A percentile compares a stretch with the other conserved stretches of the same genome.
Conservation (phyloP, 2,113 vertebrate species). For the Sus scrofa region DNA sequence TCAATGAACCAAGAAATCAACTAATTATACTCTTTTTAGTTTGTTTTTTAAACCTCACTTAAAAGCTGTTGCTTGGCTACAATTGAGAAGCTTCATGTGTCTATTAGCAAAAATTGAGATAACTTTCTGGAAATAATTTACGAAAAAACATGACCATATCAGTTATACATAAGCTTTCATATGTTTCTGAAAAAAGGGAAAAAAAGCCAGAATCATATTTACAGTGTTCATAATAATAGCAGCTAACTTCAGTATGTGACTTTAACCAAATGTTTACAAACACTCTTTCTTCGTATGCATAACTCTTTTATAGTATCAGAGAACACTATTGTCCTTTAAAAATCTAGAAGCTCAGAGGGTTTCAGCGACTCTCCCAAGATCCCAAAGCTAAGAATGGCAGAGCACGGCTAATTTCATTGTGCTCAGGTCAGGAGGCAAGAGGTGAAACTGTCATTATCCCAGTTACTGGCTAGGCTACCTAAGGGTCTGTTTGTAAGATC, state of each 20-base stretch:
- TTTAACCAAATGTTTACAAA: neutral
- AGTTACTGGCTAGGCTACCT: neutral
- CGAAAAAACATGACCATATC: neutral
- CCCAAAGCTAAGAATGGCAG: neutral
- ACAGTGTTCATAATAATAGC: too few relatives aligned
- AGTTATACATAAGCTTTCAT: neutral
- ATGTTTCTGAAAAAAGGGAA: neutral
- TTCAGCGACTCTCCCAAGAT: neutral
- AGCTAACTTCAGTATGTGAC: neutral
- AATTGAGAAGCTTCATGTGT: neutral
- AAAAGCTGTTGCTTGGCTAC: neutral
- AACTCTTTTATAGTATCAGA: neutral
- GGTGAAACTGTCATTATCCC: neutral
- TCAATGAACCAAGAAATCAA: constrained; percentile 3
- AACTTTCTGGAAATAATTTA: neutral
- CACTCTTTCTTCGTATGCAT: neutral
- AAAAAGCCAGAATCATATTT: neutral
- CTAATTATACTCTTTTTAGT: constrained; percentile 19
- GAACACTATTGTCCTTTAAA: neutral
- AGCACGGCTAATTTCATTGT: neutral
- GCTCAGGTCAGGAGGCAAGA: neutral
- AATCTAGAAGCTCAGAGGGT: neutral
- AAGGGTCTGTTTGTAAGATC: neutral
- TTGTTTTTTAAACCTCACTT: neutral
- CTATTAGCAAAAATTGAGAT: neutral